Conservation (phyloP, 2,797 vertebrate species). For the Sciurus vulgaris region DNA sequence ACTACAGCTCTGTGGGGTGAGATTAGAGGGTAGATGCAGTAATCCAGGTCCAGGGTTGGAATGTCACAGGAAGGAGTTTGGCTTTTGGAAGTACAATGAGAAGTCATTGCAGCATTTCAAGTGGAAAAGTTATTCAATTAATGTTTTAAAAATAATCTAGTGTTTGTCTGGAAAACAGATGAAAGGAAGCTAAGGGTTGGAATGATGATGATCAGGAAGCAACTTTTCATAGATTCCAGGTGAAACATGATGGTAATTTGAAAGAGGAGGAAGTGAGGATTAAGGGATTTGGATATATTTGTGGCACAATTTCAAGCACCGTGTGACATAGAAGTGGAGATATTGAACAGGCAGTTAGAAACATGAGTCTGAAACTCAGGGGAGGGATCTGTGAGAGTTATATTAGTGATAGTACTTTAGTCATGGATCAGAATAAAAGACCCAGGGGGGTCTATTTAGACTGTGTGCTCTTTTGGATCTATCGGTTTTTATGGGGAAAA, state of each 20-base stretch:
- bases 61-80: not conserved
- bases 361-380: not conserved
- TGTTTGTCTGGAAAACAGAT: slow-evolving; percentile 34
- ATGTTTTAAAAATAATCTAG: slow-evolving; percentile 20
- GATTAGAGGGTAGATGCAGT: not conserved
- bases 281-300: not conserved
- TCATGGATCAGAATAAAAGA: slow-evolving; percentile 21
- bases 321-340: slow-evolving; percentile 38
- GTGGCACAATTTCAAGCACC: slow-evolving; percentile 36
- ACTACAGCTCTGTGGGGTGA: not conserved
- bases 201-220: slow-evolving; percentile 7
- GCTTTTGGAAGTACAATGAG: not conserved
- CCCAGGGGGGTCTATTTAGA: not conserved
- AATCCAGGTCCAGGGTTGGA: not conserved
- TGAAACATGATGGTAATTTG: not conserved
- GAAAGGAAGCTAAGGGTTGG: not conserved
- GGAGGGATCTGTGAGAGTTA: not conserved
- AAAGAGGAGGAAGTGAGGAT: not conserved
- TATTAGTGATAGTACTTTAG: slow-evolving; percentile 1
- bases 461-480: not conserved
- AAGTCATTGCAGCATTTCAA: not conserved
- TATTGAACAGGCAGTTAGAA: not conserved
- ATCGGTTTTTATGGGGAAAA: not conserved
- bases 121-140: not conserved
- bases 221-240: not conserved